These are phyloP conservation scores for Hippolais icterina DNA, from an alignment of 2,113 vertebrate species.

Conservation along the genomic window DNA sequence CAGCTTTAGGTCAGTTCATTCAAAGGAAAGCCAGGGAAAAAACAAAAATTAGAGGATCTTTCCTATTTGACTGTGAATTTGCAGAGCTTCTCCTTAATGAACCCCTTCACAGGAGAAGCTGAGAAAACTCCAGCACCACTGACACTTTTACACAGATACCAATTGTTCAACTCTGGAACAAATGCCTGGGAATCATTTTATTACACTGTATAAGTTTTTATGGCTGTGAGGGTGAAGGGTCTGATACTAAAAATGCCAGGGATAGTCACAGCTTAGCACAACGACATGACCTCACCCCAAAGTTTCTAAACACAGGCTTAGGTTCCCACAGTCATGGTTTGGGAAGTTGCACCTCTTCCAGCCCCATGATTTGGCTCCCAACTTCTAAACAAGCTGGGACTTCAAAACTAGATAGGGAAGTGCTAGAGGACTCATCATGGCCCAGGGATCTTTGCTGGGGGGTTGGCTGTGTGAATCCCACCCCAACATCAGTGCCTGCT, in stretches of 20 bases:
- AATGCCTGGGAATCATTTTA: background rate
- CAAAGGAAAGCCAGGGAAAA: background rate
- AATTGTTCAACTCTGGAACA: background rate
- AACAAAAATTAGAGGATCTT: background rate
- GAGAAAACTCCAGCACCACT: background rate
- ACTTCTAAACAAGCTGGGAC: background rate
- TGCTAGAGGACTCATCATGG: accelerated
- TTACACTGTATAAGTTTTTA: background rate
- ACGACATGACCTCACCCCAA: accelerated
- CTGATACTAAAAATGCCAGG: background rate
- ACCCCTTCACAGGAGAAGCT: background rate
- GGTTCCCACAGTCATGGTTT: background rate
- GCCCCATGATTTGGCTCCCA: accelerated
- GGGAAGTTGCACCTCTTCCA: background rate
- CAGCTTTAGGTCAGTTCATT: background rate
- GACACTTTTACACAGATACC: background rate
- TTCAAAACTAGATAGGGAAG: accelerated
- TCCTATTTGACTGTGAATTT: background rate
- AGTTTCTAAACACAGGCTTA: background rate
- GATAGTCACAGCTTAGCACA: background rate
- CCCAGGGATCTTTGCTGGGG: background rate
- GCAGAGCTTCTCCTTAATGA: background rate
- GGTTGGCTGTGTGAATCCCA: background rate
- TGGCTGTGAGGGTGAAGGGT: background rate
- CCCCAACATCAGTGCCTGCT: background rate